Base-by-base conservation (phyloP, 2,888 invertebrate genomes). In the Nycteola revayana region DNA sequence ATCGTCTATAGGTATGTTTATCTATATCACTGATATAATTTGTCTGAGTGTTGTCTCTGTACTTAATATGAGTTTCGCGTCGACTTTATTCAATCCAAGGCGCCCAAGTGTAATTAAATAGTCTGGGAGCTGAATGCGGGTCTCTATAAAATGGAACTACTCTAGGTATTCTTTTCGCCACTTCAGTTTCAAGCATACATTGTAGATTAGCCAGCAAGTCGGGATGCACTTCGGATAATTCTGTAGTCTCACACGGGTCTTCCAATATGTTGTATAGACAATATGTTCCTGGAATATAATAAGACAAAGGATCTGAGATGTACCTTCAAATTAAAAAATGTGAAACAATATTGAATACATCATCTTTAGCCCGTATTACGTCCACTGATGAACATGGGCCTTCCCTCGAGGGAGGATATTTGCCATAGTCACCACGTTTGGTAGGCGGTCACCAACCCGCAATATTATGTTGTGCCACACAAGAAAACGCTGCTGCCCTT, bases 181-280 rank as follows among this genome's bases (percentile, higher is more conserved):
- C 42, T 52, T 85, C 82, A 4, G 24, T 36, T 35, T 60, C 37
- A 36, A 85, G 46, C 7, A 56, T 49, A 1, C 21, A 11, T 6
- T 49, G 42, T 52, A 86, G 46, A 9, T 35, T 57, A 2, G 49
- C 27, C 2, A 68, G 68, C n/a, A 83, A 41, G 14, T 75, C 66
- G 5, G 72, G 69, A 42, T 72, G 41, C 1, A 10, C 29, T 0
- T 32, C 36, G 7, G 78, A 75, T 42, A 85, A 46, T 30, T 86
- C 77, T 36, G 37, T 57, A 3, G 40, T 62, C 55, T 86, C 86
- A 42, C 86, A 86, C 0, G 84, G 83, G 56, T 86, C 86, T 11
- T 70, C 52, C 36, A 60, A 72, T 6, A 86, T 75, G 42, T 85
- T 75, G 44, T 66, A 85, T 25, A 86, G 60, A 36, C 85, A 86